A percentile compares a stretch with the other conserved stretches of the same genome.
Evolutionary conservation across 23 tunicate genomes (phyloP).

Genomic region (Ascidia mentula): DNA sequence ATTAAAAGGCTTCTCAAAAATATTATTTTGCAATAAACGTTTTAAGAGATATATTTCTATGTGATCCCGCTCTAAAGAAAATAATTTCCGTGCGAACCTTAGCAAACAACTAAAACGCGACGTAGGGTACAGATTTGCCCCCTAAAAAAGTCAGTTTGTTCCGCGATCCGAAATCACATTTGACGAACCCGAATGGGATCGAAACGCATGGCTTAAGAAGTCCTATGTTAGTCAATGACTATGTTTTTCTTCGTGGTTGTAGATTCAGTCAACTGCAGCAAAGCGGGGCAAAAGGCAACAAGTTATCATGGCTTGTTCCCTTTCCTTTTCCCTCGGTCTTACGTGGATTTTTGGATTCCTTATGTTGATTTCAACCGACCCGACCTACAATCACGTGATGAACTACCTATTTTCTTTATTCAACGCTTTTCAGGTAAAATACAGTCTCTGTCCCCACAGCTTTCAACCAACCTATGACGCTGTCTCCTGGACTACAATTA

Average conservation of each 20-base stretch:
- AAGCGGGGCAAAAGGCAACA: neutral
- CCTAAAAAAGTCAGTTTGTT: too few relatives aligned
- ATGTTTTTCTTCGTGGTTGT: too few relatives aligned
- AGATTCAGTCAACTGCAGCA: neutral
- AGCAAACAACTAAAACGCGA: too few relatives aligned
- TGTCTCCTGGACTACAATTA: neutral
- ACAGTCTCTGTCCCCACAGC: neutral
- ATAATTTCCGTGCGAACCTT: too few relatives aligned
- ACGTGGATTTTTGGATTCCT: slow-evolving; percentile 69
- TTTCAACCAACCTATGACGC: neutral
- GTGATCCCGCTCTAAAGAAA: too few relatives aligned
- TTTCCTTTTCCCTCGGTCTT: slow-evolving; percentile 51
- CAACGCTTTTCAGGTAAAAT: slow-evolving; percentile 58
- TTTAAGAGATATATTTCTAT: neutral
- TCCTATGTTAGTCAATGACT: too few relatives aligned
- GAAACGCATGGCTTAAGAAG: too few relatives aligned
- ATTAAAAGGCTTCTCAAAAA: too few relatives aligned
- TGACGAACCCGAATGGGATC: too few relatives aligned
- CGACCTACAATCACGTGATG: slow-evolving; percentile 30
- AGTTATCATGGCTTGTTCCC: slow-evolving; percentile 20
- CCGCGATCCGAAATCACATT: too few relatives aligned
- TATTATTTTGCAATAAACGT: too few relatives aligned
- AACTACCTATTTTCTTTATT: slow-evolving; percentile 59
- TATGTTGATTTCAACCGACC: slow-evolving; percentile 57
- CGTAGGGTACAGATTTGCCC: too few relatives aligned